These are phyloP conservation scores for Drosophila funebris DNA, from an alignment of 1,140 invertebrate genomes.

Conservation along the genomic window DNA sequence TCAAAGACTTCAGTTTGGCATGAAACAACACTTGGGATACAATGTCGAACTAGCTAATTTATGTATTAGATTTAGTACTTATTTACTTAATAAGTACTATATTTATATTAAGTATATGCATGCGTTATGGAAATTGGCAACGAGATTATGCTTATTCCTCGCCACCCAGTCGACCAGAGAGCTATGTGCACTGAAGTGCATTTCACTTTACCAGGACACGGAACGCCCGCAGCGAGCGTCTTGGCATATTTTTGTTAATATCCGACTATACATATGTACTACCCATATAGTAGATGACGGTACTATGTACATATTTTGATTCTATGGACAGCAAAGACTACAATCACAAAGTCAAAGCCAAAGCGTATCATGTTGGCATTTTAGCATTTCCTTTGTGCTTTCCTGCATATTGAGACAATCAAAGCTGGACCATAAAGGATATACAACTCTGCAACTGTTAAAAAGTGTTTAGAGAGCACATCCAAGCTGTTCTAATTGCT, in stretches of 20 bases:
- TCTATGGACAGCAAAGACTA: constrained; percentile 50
- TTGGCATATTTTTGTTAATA: constrained; percentile 34
- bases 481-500: no score
- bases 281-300: background rate
- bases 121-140: constrained; percentile 46
- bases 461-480: no score
- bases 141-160: background rate
- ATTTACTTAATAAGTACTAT: constrained; percentile 21
- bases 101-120: constrained; percentile 10
- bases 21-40: constrained; percentile 36
- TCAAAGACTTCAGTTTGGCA: constrained; percentile 56
- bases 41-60: constrained; percentile 39
- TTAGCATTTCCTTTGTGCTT: constrained; percentile 44
- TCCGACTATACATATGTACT: background rate
- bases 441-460: no score
- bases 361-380: constrained; percentile 17
- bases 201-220: constrained; percentile 36
- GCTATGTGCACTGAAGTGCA: constrained; percentile 33
- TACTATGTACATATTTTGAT: constrained; percentile 48
- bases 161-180: no score
- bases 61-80: constrained; percentile 38
- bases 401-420: background rate
- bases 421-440: background rate
- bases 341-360: constrained; percentile 26
- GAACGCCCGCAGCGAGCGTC: constrained; percentile 35